Base-by-base conservation (phyloP, 1,140 invertebrate genomes). In the Doryteuthis pealeii region DNA sequence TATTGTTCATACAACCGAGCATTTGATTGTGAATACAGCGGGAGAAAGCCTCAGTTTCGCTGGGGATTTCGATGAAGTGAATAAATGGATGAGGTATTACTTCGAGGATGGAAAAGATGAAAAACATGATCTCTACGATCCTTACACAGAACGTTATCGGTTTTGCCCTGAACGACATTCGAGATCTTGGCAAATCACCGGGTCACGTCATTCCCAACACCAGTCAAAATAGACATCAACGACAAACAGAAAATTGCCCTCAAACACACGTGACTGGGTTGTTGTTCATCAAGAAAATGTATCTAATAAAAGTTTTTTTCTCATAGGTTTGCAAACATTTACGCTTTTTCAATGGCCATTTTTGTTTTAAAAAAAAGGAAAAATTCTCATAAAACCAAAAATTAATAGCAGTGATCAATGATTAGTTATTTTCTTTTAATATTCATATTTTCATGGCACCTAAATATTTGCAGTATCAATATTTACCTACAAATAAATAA, bases 21-120 rank as follows among this genome's bases (percentile, higher is more conserved):
- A n/a, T n/a, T n/a, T n/a, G n/a, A 70, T 85, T 6, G 40, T 35
- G 3, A 74, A 73, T 66, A 83, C 83, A 8, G 72, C 58, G 0
- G 76, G 76, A 2, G 80, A 82, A 35, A 65, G 62, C 14, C 40
- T 84, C 26, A 54, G 62, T 6, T 86, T 81, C 73, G 82, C 85
- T 8, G 77, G 74, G 35, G 71, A 80, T 33, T 86, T 83, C 67
- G 71, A 65, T 1, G 80, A 65, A 66, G 72, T 69, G 8, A 77
- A 81, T 49, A 79, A 83, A 70, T 85, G 80, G 77, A 82, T 82
- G 45, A 58, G 84, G 12, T 82, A 79, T 65, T 71, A 76, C 5
- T 45, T 71, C 40, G 14, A 26, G 31, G 43, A 71, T 26, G 31
- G n/a, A 26, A 26, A 8, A 45, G 18, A 22, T 14, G 40, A 43